Evolutionary conservation across 2,113 vertebrate genomes (phyloP), one percentile per base, ranked within the genome.

Genomic region (Synodontis membranacea): DNA sequence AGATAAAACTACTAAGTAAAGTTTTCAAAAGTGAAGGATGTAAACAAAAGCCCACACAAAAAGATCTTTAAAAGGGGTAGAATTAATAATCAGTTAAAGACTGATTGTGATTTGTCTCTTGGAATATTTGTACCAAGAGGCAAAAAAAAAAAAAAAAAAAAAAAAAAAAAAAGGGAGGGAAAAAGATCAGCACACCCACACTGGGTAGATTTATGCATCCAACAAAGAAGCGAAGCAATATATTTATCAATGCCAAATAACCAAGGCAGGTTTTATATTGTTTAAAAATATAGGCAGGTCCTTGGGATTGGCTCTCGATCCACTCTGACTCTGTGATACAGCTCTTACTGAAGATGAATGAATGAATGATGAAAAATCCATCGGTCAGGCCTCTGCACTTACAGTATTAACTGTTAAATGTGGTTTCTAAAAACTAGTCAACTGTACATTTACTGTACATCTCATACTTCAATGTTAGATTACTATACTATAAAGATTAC

Each of bases 1-100:
- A 88, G 85, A 82, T 85, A 66, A 87, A 89, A 87, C 88, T 54
- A 85, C 44, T 46, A 85, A 84, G 66, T 56, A 86, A 88, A 86
- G 80, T 83, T 72, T 80, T 82, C 25, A 68, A 42, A 80, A 90
- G 78, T 34, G 15, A 42, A 78, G 60, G 50, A 83, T 52, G 80
- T 82, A 88, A 90, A 88, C 82, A 87, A 89, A 89, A 84, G 82
- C 78, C 84, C 76, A 58, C 56, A 83, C 42, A 62, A 60, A 82
- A 76, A 48, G 46, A 84, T 34, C 44, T 37, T 48, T 21, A 42
- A 52, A 68, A 58, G 48, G 37, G 78, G 66, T 46, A 62, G 75
- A 80, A 85, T 87, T 60, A 60, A 50, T 80, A 50, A 60, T 84
- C 72, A 72, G 44, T 80, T 84, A 80, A 46, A 60, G 60, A 39